Evolutionary conservation across 2,888 invertebrate species (phyloP), one percentile per base, ranked within the genome.

Genomic region (Cabera pusaria): DNA sequence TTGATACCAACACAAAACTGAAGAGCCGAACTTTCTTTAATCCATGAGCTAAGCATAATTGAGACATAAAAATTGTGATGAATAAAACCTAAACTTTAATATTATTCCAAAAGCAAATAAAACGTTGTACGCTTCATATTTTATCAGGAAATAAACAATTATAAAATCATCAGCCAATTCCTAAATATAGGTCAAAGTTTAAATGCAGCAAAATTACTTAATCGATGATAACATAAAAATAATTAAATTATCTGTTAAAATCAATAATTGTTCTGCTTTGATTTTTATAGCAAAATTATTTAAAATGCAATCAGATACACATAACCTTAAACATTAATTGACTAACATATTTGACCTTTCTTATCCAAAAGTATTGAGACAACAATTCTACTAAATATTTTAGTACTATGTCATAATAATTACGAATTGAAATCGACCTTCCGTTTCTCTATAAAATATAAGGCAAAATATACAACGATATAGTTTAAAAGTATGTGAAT

Each of bases 291-390:
- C 18, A 22, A 38, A 38, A 33, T 34, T 32, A 32, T 32, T 42
- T 35, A 35, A 41, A 41, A 35, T 35, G 29, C 46, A 46, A 39
- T 48, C 41, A 42, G 12, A 21, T 26, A 32, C 28, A 37, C 35
- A 33, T 46, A 41, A 44, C 44, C 44, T 45, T 45, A 42, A 50
- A 34, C 44, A 11, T 37, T 42, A 44, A 50, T 44, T 47, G 37
- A 39, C 37, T 34, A n/a, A 26, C 14, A 25, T 38, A 27, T 35
- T 18, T 48, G 35, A 44, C 44, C 47, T 48, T 45, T 35, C 32
- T 22, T 21, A 38, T 41, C 25, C 12, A 26, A 11, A n/a, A n/a
- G n/a, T n/a, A n/a, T 31, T 3, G 22, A 7, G 2, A 12, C 21
- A 21, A 38, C 25, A 26, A 5, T 26, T 7, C 9, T 31, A 29